Evolutionary conservation across 2,888 invertebrate genomes (phyloP).

Genomic region (Meiosimyza platycephala): DNA sequence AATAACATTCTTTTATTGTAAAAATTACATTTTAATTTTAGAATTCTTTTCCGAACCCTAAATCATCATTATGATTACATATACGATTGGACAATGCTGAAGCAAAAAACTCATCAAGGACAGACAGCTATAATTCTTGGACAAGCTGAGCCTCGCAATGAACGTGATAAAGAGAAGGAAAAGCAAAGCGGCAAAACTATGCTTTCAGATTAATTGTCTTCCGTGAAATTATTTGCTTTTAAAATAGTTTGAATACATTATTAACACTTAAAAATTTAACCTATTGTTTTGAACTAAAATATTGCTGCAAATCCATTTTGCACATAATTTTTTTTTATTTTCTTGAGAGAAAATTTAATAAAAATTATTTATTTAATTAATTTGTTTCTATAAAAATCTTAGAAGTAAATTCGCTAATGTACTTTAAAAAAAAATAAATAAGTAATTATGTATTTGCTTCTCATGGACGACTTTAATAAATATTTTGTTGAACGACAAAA

Average conservation of each 20-base stretch:
- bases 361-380: background rate
- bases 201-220: slow-evolving; percentile 58
- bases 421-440: background rate
- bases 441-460: slow-evolving; percentile 5
- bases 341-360: background rate
- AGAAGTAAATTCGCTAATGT: background rate
- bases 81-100: slow-evolving; percentile 99
- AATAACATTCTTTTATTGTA: background rate
- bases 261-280: slow-evolving; percentile 38
- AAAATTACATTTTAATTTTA: slow-evolving; percentile 70
- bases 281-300: slow-evolving; percentile 32
- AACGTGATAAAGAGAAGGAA: slow-evolving; percentile 64
- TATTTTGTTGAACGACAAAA: too few species aligned
- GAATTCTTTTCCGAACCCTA: slow-evolving; percentile 98
- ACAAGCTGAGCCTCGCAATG: slow-evolving; percentile 62
- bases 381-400: background rate
- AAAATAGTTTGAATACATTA: slow-evolving; percentile 18
- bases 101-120: slow-evolving; percentile 78
- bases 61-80: slow-evolving; percentile 99
- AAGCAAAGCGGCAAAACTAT: slow-evolving; percentile 63
- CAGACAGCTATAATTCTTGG: slow-evolving; percentile 63
- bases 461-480: background rate
- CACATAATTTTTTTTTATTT: slow-evolving; percentile 47
- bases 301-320: slow-evolving; percentile 61
- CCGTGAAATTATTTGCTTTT: slow-evolving; percentile 18